Evolutionary conservation across 2,797 vertebrate genomes (phyloP), one percentile per base, ranked within the genome.

Genomic region (Peromyscus nudipes): DNA sequence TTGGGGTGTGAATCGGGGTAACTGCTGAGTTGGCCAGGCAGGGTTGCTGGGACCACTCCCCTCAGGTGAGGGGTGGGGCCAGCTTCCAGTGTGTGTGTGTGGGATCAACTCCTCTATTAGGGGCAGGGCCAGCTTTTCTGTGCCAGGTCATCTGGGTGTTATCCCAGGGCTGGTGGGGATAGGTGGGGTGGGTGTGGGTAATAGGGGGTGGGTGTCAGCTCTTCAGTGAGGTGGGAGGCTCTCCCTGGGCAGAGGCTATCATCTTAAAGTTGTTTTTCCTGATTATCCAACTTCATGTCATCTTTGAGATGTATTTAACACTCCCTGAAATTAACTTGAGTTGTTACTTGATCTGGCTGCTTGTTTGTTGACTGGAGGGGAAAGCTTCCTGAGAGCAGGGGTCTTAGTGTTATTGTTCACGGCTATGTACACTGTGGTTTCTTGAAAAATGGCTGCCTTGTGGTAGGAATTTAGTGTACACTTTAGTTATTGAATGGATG

Each of bases 401-500:
- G 49, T 90, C 40, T 71, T 17, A 60, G 19, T 80, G 10, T 11
- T 64, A n/a, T 95, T 69, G 9, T 31, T 73, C 27, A 37, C 7
- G 23, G 19, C 17, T 83, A 2, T 64, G 1, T 82, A 55, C 3
- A 49, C 21, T 17, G 1, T 69, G 31, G 12, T n/a, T 62, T 6
- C 10, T 49, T 80, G 64, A 93, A 49, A 29, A 85, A 76, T 11
- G 9, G 0, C 5, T 65, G 49, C 4, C n/a, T 52, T 40, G 13
- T 37, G 31, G 4, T 62, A 88, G 31, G 21, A 46, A 9, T 19
- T 89, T 67, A 49, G 2, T 86, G 79, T 57, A 16, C n/a, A 76
- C 40, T 77, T 92, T 37, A 81, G 40, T 91, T 83, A 91, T n/a
- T 88, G 67, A 86, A 64, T 80, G 43, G 60, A 12, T 89, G 55